Evolutionary conservation across 2,797 vertebrate species (phyloP).

Genomic region (Novumbra hubbsi): DNA sequence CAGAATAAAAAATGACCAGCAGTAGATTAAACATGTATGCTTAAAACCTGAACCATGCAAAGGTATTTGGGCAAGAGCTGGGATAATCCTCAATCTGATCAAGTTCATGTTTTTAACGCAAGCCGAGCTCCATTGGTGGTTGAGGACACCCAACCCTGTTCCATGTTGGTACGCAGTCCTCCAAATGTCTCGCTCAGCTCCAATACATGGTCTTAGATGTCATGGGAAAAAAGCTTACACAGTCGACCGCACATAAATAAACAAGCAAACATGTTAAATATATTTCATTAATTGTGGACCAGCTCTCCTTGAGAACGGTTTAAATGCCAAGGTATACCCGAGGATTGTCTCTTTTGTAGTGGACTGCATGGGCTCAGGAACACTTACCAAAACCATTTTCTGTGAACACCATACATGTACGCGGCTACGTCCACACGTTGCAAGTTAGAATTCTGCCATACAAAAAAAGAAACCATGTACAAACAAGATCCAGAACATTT

Average conservation of each 20-base stretch:
- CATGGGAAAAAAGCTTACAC: background rate
- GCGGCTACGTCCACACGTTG: too few species aligned
- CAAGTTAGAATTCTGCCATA: too few species aligned
- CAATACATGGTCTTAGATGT: background rate
- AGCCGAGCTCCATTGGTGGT: background rate
- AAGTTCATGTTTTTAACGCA: background rate
- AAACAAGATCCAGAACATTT: too few species aligned
- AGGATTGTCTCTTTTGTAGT: background rate
- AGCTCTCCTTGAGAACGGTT: background rate
- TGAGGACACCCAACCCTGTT: conserved; percentile 3
- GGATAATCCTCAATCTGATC: conserved; percentile 8
- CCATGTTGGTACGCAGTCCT: background rate
- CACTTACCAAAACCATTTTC: too few species aligned
- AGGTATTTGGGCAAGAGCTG: conserved; percentile 6
- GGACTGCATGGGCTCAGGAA: too few species aligned
- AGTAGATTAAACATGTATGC: conserved; percentile 8
- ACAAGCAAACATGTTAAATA: background rate
- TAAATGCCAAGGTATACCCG: background rate
- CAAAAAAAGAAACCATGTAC: too few species aligned
- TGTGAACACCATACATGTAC: too few species aligned
- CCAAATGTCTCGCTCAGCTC: background rate
- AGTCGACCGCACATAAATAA: background rate
- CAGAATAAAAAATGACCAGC: background rate
- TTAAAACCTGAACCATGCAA: background rate
- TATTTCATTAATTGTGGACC: background rate